These are phyloP conservation scores for Zele albiditarsus DNA, from an alignment of 2,888 invertebrate genomes.

Conservation along the genomic window DNA sequence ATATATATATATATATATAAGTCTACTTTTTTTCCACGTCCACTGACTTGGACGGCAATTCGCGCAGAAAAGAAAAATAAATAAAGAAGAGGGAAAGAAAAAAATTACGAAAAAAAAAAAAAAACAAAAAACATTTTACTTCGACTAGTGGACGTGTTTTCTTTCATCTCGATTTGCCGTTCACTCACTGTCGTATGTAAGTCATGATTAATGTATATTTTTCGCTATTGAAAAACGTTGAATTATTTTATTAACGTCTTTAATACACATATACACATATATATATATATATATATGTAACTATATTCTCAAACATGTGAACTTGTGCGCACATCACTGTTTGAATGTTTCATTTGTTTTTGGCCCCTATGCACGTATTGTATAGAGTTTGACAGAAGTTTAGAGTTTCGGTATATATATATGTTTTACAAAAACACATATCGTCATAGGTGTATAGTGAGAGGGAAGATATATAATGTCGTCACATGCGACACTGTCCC, in stretches of 20 bases:
- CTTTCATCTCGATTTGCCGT: background rate
- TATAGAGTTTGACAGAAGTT: conserved; percentile 24
- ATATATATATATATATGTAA: background rate
- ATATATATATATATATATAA: background rate
- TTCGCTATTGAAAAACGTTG: background rate
- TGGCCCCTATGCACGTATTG: conserved; percentile 10
- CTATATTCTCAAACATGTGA: background rate
- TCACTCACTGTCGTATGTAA: background rate
- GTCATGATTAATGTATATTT: conserved; percentile 21
- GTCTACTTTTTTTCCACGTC: background rate
- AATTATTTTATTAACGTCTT: conserved; percentile 11
- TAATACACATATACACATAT: background rate
- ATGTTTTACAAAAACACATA: too few species aligned
- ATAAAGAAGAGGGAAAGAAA: background rate
- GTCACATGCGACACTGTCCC: conserved; percentile 21
- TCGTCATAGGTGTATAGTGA: background rate
- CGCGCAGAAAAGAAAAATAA: background rate
- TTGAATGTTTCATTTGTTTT: conserved; percentile 20
- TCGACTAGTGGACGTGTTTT: background rate
- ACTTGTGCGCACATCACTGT: background rate
- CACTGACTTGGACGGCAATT: conserved; percentile 12
- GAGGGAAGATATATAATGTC: background rate
- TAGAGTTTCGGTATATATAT: background rate
- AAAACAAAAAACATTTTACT: background rate
- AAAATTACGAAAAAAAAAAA: background rate